Evolutionary conservation across 2,113 vertebrate species (phyloP).

Genomic region (Crocuta crocuta): DNA sequence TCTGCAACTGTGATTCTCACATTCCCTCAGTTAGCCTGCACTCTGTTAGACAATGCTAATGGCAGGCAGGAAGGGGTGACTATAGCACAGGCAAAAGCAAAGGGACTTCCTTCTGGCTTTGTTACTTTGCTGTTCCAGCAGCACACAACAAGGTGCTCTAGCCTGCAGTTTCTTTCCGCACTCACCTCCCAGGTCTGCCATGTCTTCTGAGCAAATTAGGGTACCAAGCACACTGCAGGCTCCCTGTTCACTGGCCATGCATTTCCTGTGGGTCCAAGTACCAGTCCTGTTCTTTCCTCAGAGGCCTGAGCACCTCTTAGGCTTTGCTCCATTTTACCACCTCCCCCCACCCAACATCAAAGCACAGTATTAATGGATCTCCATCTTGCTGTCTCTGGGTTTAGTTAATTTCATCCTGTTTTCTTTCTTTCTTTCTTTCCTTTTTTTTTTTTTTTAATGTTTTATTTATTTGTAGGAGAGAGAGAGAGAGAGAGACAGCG

Average conservation of each 20-base stretch:
- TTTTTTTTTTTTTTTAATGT: neutral
- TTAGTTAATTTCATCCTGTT: neutral
- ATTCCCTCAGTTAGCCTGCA: neutral
- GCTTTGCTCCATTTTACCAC: neutral
- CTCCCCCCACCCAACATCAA: neutral
- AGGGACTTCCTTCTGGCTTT: neutral
- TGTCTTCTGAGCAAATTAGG: neutral
- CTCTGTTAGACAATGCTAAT: neutral
- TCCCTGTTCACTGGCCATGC: neutral
- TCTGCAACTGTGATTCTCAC: neutral
- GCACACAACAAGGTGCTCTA: neutral
- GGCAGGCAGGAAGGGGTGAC: neutral
- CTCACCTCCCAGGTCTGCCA: neutral
- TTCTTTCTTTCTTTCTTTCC: neutral
- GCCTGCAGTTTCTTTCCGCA: neutral
- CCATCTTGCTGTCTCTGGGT: neutral
- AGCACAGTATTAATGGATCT: neutral
- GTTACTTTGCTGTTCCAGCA: neutral
- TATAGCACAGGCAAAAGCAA: neutral
- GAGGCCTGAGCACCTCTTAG: neutral
- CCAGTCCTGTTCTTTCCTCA: neutral
- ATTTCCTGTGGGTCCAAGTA: rapidly evolving
- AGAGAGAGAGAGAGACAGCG: no score
- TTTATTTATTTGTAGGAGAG: no score
- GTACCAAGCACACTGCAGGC: rapidly evolving